Base-by-base conservation (phyloP, 2,113 vertebrate species). In the Ceratotherium simum region DNA sequence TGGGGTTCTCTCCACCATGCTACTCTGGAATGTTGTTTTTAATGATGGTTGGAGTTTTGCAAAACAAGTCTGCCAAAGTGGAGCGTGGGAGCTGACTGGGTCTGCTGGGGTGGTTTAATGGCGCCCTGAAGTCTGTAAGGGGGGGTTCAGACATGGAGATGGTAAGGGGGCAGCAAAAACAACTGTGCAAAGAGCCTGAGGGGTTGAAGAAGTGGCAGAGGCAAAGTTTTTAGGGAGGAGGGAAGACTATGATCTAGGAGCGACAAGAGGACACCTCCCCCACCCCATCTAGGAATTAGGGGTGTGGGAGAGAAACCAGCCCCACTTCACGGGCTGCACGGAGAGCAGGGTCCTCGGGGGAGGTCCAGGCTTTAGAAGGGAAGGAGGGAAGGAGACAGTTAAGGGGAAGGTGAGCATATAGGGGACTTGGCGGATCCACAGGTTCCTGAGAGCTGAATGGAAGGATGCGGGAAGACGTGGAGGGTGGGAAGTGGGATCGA, bases 61-160 rank as follows among this genome's bases (percentile, higher is more conserved):
- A 29, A 60, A 46, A n/a, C 0, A 16, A 16, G 33, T 58, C 12
- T 73, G 39, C 54, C 86, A 16, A 12, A 31, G 60, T 73, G 21
- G 10, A 12, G 42, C 13, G 7, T 62, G 73, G 42, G 58, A 48
- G 23, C 58, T 65, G 42, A 48, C 31, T 51, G 62, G 60, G 25
- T 17, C 62, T 31, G 0, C 5, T 2, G 4, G 17, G 6, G 62
- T 16, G 25, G 4, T 36, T 90, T 79, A 78, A 51, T 4, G 33
- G 23, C 0, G 18, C 46, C 42, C 73, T 9, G 25, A 78, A 11
- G 46, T 54, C 60, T 39, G 60, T 20, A 3, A n/a, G 65, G 65
- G 0, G 9, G 2, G 4, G 2, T 31, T 9, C 25, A 67, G 46
- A 54, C 27, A 13, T 27, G 1, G 18, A 11, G 5, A 29, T 4